A percentile compares a stretch with the other conserved stretches of the same genome.
These are phyloP conservation scores for Kryptopterus vitreolus DNA, from an alignment of 2,797 vertebrate genomes.

Conservation along the genomic window DNA sequence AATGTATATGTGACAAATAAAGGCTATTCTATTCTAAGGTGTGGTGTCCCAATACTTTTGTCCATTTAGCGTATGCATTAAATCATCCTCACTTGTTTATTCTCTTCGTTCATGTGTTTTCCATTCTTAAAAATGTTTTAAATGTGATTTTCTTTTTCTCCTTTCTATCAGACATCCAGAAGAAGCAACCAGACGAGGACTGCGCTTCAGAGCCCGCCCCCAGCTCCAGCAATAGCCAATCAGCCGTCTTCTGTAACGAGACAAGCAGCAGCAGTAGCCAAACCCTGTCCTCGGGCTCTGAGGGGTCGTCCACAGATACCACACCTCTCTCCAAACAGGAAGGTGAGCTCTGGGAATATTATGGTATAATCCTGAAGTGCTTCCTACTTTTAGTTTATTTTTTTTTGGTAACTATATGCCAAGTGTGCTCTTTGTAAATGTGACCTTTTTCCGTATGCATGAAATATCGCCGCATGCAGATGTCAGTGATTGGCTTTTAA, in stretches of 20 bases:
- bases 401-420: no score
- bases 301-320: conserved; percentile 83
- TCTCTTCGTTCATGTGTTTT: no score
- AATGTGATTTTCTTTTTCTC: no score
- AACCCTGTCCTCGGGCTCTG: conserved; percentile 80
- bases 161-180: conserved; percentile 85
- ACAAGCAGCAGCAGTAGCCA: conserved; percentile 87
- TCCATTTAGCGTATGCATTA: no score
- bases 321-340: conserved; percentile 83
- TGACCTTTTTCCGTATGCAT: neutral
- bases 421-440: neutral
- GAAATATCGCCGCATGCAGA: neutral
- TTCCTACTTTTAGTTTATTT: neutral
- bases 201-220: conserved; percentile 88
- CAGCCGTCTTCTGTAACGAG: conserved; percentile 91
- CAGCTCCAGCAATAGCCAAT: conserved; percentile 85
- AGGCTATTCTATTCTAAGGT: no score
- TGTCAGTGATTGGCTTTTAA: neutral
- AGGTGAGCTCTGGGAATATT: conserved; percentile 74
- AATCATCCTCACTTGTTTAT: no score
- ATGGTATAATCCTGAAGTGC: neutral
- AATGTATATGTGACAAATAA: no score
- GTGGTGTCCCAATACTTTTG: no score
- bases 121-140: no score
- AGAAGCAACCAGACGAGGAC: conserved; percentile 92